Evolutionary conservation across 2,888 invertebrate genomes (phyloP), one percentile per base, ranked within the genome.

Genomic region (Lumbricus terrestris): DNA sequence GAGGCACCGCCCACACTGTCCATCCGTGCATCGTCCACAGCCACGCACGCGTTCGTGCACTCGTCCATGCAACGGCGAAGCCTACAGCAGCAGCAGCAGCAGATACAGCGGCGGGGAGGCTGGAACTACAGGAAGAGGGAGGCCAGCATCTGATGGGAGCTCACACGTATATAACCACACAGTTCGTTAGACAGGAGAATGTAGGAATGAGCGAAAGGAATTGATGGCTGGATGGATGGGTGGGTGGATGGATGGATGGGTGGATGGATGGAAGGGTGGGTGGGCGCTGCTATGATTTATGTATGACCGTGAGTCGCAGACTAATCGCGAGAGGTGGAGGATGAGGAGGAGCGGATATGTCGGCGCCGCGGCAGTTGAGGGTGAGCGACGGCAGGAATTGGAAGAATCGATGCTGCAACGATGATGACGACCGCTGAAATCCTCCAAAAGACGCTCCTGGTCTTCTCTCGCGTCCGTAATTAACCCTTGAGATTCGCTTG

Each of bases 241-340:
- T 47, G 47, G 18, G 18, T 18, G 47, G 47, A 47, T 40, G 40
- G 40, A 40, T 40, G 15, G 40, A 40, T 40, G 40, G 40, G 15
- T n/a, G 69, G 69, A 69, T 69, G 29, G 69, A n/a, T 69, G 16
- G n/a, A 69, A 8, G 69, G 69, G n/a, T n/a, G 69, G 69, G n/a
- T n/a, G 69, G 69, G n/a, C 69, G 69, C 69, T 69, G 69, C 69
- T n/a, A n/a, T 69, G 69, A 69, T 69, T 69, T 69, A 69, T 69
- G 69, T 69, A n/a, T 13, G 54, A 16, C n/a, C 69, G 69, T 69
- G 69, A 29, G 69, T 69, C n/a, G n/a, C n/a, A 69, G 69, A 69
- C 69, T 69, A n/a, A 69, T 69, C n/a, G 69, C 16, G 69, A 69
- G n/a, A n/a, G 8, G n/a, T n/a, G n/a, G n/a, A n/a, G n/a, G n/a